phyloP scores from a whole-genome alignment of 2,888 invertebrate species.

The Morinoia aosen region DNA sequence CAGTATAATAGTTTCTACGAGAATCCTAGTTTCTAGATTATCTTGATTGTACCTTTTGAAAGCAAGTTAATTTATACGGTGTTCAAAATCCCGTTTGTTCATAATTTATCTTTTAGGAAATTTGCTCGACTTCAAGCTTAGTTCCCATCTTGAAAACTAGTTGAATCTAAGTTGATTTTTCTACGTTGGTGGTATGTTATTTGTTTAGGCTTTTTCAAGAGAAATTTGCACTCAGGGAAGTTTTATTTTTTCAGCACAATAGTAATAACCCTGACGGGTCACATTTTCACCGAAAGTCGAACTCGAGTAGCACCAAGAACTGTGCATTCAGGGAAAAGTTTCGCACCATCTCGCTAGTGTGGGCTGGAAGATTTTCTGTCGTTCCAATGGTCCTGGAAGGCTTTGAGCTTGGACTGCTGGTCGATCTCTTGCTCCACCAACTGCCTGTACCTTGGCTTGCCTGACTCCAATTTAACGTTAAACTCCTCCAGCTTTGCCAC shows the following conservation, averaged over 20 bases:
- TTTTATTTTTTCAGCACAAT: too few species aligned
- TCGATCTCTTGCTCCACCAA: constrained; percentile 18
- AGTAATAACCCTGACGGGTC: neutral
- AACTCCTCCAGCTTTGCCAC: constrained; percentile 20
- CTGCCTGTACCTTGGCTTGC: constrained; percentile 1
- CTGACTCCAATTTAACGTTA: constrained; percentile 4
- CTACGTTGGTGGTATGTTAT: neutral
- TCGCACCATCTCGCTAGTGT: neutral
- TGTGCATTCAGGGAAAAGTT: neutral
- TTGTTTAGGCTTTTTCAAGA: too few species aligned
- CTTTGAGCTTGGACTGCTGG: constrained; percentile 16
- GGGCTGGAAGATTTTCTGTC: neutral
- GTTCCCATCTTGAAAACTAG: too few species aligned
- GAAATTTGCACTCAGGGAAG: too few species aligned
- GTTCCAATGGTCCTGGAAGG: neutral
- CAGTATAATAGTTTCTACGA: neutral
- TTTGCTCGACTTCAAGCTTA: neutral
- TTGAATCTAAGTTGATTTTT: neutral
- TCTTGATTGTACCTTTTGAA: neutral
- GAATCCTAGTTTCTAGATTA: neutral
- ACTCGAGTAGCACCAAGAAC: neutral
- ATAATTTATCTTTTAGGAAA: neutral
- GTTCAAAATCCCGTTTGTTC: neutral
- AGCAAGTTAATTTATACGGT: neutral
- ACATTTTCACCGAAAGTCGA: neutral